Evolutionary conservation across 1,140 invertebrate species (phyloP), one percentile per base, ranked within the genome.

Genomic region (Planococcus citri): DNA sequence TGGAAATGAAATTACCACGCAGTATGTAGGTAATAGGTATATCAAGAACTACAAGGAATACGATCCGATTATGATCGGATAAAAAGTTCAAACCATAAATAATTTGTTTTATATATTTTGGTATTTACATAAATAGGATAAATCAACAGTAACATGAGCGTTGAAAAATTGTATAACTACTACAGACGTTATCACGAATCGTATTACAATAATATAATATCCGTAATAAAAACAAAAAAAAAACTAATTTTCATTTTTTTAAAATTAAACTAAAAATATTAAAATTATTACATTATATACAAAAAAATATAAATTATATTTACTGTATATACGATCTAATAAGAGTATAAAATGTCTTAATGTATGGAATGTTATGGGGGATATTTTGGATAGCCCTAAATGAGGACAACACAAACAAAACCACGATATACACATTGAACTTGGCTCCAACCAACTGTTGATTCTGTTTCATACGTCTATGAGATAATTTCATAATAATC

Each of bases 71-170:
- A n/a, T n/a, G n/a, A n/a, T n/a, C n/a, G n/a, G 17, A 51, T 51
- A 51, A 51, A 51, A 51, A n/a, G n/a, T n/a, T 33, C 6, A 51
- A 9, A 51, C n/a, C n/a, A 17, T 22, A 25, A 64, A 64, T 64
- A 64, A 64, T 64, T 64, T 25, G 3, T 64, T 64, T 25, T 64
- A 3, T 64, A 27, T 60, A 64, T 64, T 64, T 27, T 64, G 60
- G 60, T 64, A 64, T 64, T 22, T 64, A 64, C 60, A 64, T 25
- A 25, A 64, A 64, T 64, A 64, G 60, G 60, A 64, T 64, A 27
- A 64, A 64, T 24, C 60, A 64, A 64, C 60, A 64, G 60, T 64
- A 64, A 64, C 60, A 64, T 64, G 60, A 64, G 60, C 60, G 60
- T 64, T 64, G 60, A 10, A 64, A 64, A 64, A 64, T 17, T 64